These are phyloP conservation scores for Acipenser ruthenus DNA, from an alignment of 2,797 vertebrate genomes.

Conservation along the genomic window DNA sequence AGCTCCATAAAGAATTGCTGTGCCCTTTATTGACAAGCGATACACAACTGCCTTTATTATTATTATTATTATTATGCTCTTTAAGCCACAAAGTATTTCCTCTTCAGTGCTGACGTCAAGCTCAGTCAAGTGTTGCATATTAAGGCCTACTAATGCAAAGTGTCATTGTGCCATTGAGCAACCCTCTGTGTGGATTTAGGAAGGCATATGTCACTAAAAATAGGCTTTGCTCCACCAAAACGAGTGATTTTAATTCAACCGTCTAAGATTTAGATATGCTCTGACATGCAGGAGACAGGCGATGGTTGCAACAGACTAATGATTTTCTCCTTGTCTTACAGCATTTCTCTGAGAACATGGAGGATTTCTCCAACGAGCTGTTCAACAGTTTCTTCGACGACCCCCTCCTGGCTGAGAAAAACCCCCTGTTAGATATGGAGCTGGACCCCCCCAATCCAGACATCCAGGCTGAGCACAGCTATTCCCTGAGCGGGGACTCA, in stretches of 20 bases:
- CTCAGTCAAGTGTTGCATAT: neutral
- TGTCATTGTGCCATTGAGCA: too few relatives aligned
- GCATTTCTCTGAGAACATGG: constrained; percentile 95
- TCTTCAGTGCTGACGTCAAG: neutral
- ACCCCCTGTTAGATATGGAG: constrained; percentile 85
- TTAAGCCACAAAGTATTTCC: neutral
- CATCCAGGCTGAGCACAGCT: constrained; percentile 97
- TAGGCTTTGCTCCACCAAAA: neutral
- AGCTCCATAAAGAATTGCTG: neutral
- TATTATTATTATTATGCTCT: constrained; percentile 1
- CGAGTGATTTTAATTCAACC: too few relatives aligned
- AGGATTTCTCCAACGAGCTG: constrained; percentile 94
- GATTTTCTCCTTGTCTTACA: constrained; percentile 41
- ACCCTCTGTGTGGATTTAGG: neutral
- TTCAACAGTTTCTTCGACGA: constrained; percentile 98
- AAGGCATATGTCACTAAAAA: neutral
- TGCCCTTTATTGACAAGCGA: neutral
- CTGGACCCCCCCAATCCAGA: constrained; percentile 77
- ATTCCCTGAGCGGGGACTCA: constrained; percentile 91
- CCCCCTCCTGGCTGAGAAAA: constrained; percentile 81
- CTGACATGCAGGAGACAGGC: too few relatives aligned
- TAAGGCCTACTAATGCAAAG: neutral
- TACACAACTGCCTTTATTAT: constrained; percentile 7
- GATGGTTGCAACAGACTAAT: too few relatives aligned
- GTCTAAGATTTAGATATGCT: too few relatives aligned